Conservation (phyloP, 1,140 invertebrate species). For the Yoshiicerus persimilis region DNA sequence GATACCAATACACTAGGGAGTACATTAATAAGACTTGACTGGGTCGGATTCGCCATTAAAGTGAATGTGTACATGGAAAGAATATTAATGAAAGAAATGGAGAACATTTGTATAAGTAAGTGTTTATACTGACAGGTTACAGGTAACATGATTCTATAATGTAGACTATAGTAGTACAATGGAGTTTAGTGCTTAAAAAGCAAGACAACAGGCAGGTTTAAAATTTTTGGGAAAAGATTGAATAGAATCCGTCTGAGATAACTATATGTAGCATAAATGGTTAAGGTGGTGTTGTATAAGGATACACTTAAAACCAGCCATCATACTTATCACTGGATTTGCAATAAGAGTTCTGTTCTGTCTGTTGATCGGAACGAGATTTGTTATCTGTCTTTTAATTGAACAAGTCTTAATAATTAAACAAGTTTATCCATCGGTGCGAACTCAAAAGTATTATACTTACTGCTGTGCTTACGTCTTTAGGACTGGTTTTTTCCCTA, state of each 20-base stretch:
- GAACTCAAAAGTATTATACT: background rate
- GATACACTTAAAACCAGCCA: no score
- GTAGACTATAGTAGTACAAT: background rate
- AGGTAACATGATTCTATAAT: background rate
- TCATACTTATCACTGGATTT: no score
- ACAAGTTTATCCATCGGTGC: constrained; percentile 22
- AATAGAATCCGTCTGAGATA: background rate
- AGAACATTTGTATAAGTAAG: background rate
- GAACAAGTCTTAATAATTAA: constrained; percentile 26
- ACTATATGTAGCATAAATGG: background rate
- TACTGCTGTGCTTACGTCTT: background rate
- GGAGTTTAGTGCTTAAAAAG: background rate
- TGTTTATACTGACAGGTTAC: background rate
- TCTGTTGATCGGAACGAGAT: constrained; percentile 7
- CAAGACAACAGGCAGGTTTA: background rate
- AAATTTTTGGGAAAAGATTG: constrained; percentile 12
- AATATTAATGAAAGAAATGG: background rate
- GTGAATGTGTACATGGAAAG: background rate
- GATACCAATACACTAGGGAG: background rate
- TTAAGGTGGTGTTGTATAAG: background rate
- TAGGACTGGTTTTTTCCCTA: background rate
- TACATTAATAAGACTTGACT: background rate
- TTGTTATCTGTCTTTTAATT: constrained; percentile 17
- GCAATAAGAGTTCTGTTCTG: background rate
- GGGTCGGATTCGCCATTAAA: background rate